Conservation (phyloP, 2,888 invertebrate genomes). For the Hypena proboscidalis region DNA sequence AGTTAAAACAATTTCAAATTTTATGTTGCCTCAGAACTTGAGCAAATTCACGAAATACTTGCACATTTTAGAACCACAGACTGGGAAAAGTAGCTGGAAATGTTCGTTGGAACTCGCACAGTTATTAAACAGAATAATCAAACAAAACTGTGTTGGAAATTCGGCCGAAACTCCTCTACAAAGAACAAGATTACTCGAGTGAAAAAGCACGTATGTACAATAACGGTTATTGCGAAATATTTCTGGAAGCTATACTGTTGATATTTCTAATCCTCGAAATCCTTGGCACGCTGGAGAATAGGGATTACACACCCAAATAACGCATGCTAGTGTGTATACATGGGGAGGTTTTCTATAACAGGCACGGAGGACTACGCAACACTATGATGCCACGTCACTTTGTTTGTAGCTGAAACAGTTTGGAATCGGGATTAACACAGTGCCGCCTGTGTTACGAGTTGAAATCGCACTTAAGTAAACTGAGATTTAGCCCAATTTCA, state of each 20-base stretch:
- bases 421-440: conserved; percentile 46
- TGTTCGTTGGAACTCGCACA: conserved; percentile 16
- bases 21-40: conserved; percentile 14
- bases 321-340: conserved; percentile 53
- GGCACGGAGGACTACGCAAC: conserved; percentile 40
- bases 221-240: conserved; percentile 51
- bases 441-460: conserved; percentile 50
- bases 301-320: conserved; percentile 72
- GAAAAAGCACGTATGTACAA: conserved; percentile 47
- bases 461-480: conserved; percentile 64
- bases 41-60: conserved; percentile 13
- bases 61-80: conserved; percentile 20
- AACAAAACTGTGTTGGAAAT: conserved; percentile 24
- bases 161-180: conserved; percentile 22
- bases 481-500: conserved; percentile 71
- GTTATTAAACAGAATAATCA: conserved; percentile 38
- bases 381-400: conserved; percentile 40
- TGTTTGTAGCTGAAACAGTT: conserved; percentile 33
- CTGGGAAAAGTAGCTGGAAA: conserved; percentile 20
- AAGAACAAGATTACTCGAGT: conserved; percentile 30
- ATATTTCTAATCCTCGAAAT: conserved; percentile 70
- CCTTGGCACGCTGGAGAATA: conserved; percentile 64
- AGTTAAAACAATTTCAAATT: conserved; percentile 18
- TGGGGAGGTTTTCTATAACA: conserved; percentile 50
- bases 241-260: conserved; percentile 48